These are phyloP conservation scores for Pyxicephalus adspersus DNA, from an alignment of 2,113 vertebrate genomes.

Conservation along the genomic window DNA sequence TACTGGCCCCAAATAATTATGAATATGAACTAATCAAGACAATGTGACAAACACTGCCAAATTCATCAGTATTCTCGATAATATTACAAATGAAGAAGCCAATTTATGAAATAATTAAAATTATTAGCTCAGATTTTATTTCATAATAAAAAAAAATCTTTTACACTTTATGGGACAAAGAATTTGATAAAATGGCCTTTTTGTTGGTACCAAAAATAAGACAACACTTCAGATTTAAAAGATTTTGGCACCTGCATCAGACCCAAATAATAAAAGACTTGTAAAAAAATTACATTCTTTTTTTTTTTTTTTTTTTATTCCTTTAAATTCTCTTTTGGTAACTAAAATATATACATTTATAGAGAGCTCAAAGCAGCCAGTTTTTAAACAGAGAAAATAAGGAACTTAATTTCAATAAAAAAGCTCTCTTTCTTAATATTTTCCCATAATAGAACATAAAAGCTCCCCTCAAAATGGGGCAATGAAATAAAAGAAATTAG, in stretches of 20 bases:
- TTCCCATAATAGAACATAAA: constrained; percentile 91
- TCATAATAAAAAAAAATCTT: constrained; percentile 35
- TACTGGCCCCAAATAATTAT: no score
- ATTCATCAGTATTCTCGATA: constrained; percentile 15
- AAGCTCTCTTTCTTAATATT: constrained; percentile 63
- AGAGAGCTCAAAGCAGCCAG: constrained; percentile 91
- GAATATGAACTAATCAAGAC: no score
- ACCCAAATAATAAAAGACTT: constrained; percentile 83
- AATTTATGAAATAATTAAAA: constrained; percentile 46
- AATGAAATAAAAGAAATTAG: constrained; percentile 99
- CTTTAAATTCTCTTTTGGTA: constrained; percentile 81
- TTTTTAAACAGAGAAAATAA: constrained; percentile 99
- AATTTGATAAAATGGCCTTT: constrained; percentile 35
- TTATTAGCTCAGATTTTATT: constrained; percentile 31
- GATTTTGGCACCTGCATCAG: constrained; percentile 91
- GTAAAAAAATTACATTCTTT: constrained; percentile 86
- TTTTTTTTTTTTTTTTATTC: constrained; percentile 82
- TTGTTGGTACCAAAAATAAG: constrained; percentile 43
- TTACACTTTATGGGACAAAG: constrained; percentile 33
- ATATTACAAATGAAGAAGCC: constrained; percentile 55
- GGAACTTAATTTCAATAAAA: constrained; percentile 88
- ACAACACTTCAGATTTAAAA: constrained; percentile 71
- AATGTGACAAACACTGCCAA: background rate
- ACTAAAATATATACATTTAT: constrained; percentile 80
- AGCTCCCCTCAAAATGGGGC: constrained; percentile 97